Base-by-base conservation (phyloP, 2,113 vertebrate species). In the Recurvirostra avosetta region DNA sequence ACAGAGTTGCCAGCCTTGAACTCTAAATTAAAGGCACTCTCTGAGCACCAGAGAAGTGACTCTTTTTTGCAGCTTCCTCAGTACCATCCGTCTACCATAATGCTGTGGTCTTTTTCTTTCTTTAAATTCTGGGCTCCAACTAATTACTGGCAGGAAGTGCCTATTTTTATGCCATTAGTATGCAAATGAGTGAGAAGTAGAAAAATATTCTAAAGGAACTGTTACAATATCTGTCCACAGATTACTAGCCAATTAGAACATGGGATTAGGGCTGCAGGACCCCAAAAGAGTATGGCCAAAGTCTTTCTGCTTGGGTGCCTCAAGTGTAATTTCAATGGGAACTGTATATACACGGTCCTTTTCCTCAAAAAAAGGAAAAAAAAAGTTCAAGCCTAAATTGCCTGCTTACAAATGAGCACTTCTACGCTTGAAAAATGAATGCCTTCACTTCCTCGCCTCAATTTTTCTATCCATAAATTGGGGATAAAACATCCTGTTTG, bases 71-170 rank as follows among this genome's bases (percentile, higher is more conserved):
- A 95, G 96, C 96, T 96, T 97, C 96, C 96, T 97, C 96, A 96
- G 97, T 96, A 96, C 96, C 96, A 97, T 97, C 97, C 94, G 38
- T 96, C 92, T 73, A 95, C 97, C 96, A 97, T 97, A 97, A 96
- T 96, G 94, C 94, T 95, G 91, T 75, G 93, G 96, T 82, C 95
- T 96, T 96, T 97, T 95, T 93, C 96, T 97, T 97, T 97, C 97
- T 97, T 96, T 97, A 95, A 97, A 95, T 96, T 95, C 97, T 97
- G 95, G 93, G 91, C 91, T 97, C 96, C 83, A 92, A 83, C 96
- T 98, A 97, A 98, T 97, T 98, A 97, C 96, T 96, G 91, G 95
- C 96, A 97, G 97, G 97, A 98, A 97, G 97, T 97, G 94, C 97
- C 91, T 96, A 96, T 97, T 96, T 97, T 97, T 97, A 97, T 98